Base-by-base conservation (phyloP, 1,140 invertebrate genomes). In the Neodiprion fabricii region DNA sequence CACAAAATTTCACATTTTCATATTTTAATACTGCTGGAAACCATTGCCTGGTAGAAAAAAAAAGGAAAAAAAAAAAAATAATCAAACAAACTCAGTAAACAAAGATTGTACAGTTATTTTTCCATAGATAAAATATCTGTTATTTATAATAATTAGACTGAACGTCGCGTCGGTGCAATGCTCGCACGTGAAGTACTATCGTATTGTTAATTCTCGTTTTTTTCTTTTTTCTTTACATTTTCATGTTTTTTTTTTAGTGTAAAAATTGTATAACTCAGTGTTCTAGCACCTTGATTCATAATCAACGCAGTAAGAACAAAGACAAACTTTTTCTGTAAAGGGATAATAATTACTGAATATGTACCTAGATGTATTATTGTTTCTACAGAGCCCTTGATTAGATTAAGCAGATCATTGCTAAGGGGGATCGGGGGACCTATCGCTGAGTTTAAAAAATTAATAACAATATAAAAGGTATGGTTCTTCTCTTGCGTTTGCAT, bases 11-110 rank as follows among this genome's bases (percentile, higher is more conserved):
- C 12, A 17, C 67, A 21, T 69, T 69, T 48, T 8, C 21, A 71
- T 48, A 48, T 48, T 40, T 23, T 71, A 71, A 71, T 71, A 71
- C 70, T 71, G 48, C 28, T 71, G 48, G n/a, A 71, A 40, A 71
- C 70, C 70, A 23, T 69, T 23, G 67, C 12, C 67, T 23, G 21
- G 14, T 69, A 69, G 71, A 72, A 73, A 74, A 76, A 48, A 53
- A 67, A 70, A 71, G 48, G 17, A 65, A 73, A 73, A 70, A 65
- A 73, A 70, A 65, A 48, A 72, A 40, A 40, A 40, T 40, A 40
- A 40, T 40, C 28, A 40, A 40, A 40, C 74, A 49, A n/a, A 75
- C 69, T 48, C 67, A 47, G 23, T 23, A 23, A 23, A 61, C n/a
- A 61, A 61, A 61, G 11, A 61, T 61, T 61, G 9, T 61, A 61